A percentile compares a stretch with the other conserved stretches of the same genome.
These are phyloP conservation scores for Leguminivora glycinivorella DNA, from an alignment of 1,140 invertebrate genomes.

Conservation along the genomic window DNA sequence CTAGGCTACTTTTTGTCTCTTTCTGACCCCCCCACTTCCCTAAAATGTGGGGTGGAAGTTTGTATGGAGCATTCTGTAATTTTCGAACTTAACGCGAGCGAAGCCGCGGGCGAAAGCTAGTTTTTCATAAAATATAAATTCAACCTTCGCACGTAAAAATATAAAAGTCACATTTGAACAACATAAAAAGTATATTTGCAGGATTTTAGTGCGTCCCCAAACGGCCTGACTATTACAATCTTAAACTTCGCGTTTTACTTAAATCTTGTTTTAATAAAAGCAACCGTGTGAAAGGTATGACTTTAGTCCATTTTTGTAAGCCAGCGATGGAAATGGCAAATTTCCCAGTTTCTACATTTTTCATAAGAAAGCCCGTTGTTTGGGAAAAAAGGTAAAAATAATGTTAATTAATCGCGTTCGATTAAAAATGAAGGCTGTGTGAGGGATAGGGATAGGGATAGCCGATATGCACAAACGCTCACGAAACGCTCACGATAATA, in stretches of 20 bases:
- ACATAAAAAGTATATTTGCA: neutral
- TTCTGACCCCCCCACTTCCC: too few relatives aligned
- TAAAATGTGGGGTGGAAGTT: too few relatives aligned
- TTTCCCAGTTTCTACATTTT: neutral
- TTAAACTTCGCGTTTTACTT: neutral
- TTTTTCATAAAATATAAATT: neutral
- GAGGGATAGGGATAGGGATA: too few relatives aligned
- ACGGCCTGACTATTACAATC: slow-evolving; percentile 1
- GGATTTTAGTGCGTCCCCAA: neutral
- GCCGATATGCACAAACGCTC: too few relatives aligned
- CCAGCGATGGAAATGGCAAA: neutral
- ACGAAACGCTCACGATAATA: too few relatives aligned
- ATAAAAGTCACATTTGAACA: neutral
- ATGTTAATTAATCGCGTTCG: too few relatives aligned
- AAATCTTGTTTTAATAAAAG: neutral
- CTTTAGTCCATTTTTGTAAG: neutral
- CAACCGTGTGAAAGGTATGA: neutral
- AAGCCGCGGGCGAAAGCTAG: too few relatives aligned
- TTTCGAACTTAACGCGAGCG: too few relatives aligned
- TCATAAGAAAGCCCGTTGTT: neutral
- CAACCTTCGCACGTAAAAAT: neutral
- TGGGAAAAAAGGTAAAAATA: too few relatives aligned
- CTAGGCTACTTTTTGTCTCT: too few relatives aligned
- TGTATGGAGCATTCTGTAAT: too few relatives aligned
- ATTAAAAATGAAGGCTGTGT: too few relatives aligned